Percentiles rank a stretch among this genome's conserved stretches.
Conservation (phyloP, 2,888 invertebrate genomes). For the Labia minor region DNA sequence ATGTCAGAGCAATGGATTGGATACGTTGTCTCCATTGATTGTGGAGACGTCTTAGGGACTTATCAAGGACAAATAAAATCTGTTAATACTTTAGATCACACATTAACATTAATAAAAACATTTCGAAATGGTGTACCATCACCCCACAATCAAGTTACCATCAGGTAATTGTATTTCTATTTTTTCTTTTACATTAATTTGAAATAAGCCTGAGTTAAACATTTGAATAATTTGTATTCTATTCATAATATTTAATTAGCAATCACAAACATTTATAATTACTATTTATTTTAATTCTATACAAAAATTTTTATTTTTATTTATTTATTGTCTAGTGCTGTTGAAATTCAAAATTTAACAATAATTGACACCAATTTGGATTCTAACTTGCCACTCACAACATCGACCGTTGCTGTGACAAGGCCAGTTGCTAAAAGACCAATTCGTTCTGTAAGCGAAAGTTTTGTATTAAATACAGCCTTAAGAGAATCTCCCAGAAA, state of each 20-base stretch:
- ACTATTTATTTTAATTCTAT: constrained; percentile 21
- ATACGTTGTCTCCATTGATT: constrained; percentile 73
- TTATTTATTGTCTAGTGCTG: too few relatives aligned
- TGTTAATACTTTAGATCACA: constrained; percentile 52
- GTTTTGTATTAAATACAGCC: constrained; percentile 29
- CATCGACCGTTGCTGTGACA: constrained; percentile 42
- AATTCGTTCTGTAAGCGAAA: constrained; percentile 39
- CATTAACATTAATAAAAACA: constrained; percentile 63
- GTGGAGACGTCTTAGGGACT: constrained; percentile 61
- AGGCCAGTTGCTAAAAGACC: constrained; percentile 45
- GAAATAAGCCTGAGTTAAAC: background rate
- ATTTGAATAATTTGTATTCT: too few relatives aligned
- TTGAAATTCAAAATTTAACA: constrained; percentile 62
- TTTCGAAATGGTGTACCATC: constrained; percentile 68
- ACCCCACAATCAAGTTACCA: constrained; percentile 48
- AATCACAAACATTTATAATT: constrained; percentile 17
- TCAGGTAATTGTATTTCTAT: constrained; percentile 46
- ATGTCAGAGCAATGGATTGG: constrained; percentile 41
- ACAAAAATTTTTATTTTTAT: background rate
- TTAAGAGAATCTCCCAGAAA: background rate
- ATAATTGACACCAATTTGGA: constrained; percentile 56
- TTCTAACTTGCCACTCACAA: constrained; percentile 32
- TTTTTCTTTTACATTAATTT: constrained; percentile 14
- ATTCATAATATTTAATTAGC: too few relatives aligned
- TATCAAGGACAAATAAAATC: constrained; percentile 70